A percentile compares a stretch with the other conserved stretches of the same genome.
phyloP scores from a whole-genome alignment of 2,797 vertebrate species.

The Pangasius mekongensis region DNA sequence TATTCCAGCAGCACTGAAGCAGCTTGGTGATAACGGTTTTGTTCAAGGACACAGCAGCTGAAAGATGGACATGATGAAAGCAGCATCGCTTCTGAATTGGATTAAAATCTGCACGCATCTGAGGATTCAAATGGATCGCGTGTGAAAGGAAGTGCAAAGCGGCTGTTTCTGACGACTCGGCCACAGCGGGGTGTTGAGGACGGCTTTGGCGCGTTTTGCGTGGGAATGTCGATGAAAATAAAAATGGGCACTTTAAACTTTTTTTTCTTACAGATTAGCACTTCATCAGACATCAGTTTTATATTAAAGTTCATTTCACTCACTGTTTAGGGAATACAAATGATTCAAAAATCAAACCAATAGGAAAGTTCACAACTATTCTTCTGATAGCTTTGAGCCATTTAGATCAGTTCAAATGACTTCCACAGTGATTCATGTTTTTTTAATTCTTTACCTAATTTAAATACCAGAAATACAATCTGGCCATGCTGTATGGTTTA shows the following conservation, averaged over 20 bases:
- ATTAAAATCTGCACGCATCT: constrained; percentile 2
- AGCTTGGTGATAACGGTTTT: background rate
- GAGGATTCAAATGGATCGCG: background rate
- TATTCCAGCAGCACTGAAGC: background rate
- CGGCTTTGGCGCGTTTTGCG: background rate
- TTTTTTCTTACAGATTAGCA: background rate
- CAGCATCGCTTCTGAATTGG: background rate
- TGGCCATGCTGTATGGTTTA: too few relatives aligned
- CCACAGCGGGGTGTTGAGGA: background rate
- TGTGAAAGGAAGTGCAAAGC: background rate
- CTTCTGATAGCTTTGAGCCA: background rate
- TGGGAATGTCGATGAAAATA: background rate
- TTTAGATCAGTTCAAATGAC: background rate
- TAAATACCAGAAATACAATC: background rate
- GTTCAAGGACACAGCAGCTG: background rate
- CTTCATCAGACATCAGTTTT: background rate
- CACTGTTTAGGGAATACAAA: background rate
- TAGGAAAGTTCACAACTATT: background rate
- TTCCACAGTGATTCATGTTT: background rate
- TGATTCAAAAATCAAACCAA: background rate
- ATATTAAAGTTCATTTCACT: background rate
- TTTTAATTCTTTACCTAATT: background rate
- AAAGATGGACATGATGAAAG: background rate
- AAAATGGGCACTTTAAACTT: background rate
- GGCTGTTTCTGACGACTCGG: too few relatives aligned